Evolutionary conservation across 2,888 invertebrate genomes (phyloP).

Genomic region (Luffia ferchaultella): DNA sequence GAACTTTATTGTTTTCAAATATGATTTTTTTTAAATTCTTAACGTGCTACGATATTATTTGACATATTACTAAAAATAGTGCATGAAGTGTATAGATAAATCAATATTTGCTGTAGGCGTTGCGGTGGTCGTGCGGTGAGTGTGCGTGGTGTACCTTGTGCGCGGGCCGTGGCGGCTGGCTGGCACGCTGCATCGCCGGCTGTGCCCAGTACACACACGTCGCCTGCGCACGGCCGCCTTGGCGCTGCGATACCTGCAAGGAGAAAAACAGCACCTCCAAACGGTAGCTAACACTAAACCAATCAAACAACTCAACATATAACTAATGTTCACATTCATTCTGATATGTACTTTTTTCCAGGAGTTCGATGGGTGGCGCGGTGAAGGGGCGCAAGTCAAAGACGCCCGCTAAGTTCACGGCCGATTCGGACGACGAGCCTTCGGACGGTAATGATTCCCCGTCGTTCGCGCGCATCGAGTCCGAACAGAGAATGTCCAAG

Average conservation of each 20-base stretch:
- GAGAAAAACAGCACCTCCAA: slow-evolving; percentile 16
- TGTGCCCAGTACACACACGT: slow-evolving; percentile 32
- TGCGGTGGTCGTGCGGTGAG: slow-evolving; percentile 49
- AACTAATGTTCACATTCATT: too few species aligned
- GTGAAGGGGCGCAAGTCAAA: slow-evolving; percentile 39
- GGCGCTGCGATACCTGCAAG: slow-evolving; percentile 32
- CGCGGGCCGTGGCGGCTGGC: slow-evolving; percentile 24
- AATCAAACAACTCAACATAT: too few species aligned
- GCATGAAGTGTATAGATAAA: too few species aligned
- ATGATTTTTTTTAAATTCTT: too few species aligned
- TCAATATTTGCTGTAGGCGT: too few species aligned
- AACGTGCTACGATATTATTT: too few species aligned
- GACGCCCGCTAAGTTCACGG: slow-evolving; percentile 15
- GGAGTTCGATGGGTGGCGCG: slow-evolving; percentile 32
- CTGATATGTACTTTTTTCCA: too few species aligned
- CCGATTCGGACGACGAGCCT: slow-evolving; percentile 44
- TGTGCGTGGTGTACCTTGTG: slow-evolving; percentile 41
- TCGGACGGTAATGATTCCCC: slow-evolving; percentile 54
- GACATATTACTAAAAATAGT: too few species aligned
- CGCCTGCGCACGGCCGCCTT: slow-evolving; percentile 31
- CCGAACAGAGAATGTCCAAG: slow-evolving; percentile 81
- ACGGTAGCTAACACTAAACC: slow-evolving; percentile 9
- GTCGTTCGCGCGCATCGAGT: slow-evolving; percentile 42
- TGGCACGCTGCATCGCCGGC: slow-evolving; percentile 35
- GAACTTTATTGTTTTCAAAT: too few species aligned